phyloP scores from a whole-genome alignment of 2,888 invertebrate species.

The Acronicta leporina region DNA sequence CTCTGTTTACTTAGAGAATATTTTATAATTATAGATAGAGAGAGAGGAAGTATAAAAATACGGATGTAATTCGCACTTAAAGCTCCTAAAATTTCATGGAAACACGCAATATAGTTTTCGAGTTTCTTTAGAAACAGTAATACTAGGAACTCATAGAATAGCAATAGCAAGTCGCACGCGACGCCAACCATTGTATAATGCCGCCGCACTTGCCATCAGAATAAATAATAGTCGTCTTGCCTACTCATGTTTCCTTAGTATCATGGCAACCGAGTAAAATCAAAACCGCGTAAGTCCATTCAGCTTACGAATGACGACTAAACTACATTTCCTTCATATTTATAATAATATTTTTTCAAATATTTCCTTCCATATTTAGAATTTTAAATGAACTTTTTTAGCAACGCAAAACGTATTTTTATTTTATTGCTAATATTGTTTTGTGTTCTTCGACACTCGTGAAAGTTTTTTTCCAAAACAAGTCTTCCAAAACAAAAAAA shows the following conservation, averaged over 20 bases:
- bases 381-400: too few relatives aligned
- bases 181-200: neutral
- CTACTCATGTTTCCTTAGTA: slow-evolving; percentile 54
- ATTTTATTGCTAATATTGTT: too few relatives aligned
- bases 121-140: slow-evolving; percentile 57
- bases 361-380: too few relatives aligned
- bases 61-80: slow-evolving; percentile 18
- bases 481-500: too few relatives aligned
- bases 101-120: slow-evolving; percentile 57
- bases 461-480: too few relatives aligned
- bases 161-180: neutral
- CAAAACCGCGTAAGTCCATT: slow-evolving; percentile 56
- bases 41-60: neutral
- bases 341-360: too few relatives aligned
- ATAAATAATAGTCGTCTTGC: neutral
- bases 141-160: slow-evolving; percentile 49
- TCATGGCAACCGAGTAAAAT: slow-evolving; percentile 49
- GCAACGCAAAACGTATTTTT: too few relatives aligned
- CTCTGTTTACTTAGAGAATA: slow-evolving; percentile 27
- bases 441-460: too few relatives aligned
- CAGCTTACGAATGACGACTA: too few relatives aligned
- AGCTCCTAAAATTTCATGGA: slow-evolving; percentile 42
- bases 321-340: too few relatives aligned
- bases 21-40: slow-evolving; percentile 1
- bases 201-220: neutral